phyloP scores from a whole-genome alignment of 2,113 vertebrate genomes.

The Crotalus horridus region DNA sequence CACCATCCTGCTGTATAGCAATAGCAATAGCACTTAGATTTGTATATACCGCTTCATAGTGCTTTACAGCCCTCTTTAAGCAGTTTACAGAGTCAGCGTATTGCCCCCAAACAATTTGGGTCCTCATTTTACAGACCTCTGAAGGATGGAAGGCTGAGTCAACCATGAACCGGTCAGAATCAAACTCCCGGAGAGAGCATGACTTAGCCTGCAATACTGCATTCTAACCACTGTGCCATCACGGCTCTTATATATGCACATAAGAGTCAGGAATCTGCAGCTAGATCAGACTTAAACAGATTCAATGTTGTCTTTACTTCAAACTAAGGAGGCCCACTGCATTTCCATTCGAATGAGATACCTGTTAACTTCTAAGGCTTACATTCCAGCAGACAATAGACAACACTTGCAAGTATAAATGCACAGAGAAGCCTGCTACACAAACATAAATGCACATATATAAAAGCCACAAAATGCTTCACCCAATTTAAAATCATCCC shows the following conservation, averaged over 20 bases:
- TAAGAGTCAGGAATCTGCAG: background rate
- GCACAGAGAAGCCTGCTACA: slow-evolving; percentile 43
- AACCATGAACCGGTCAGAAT: background rate
- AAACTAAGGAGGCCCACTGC: background rate
- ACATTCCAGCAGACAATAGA: background rate
- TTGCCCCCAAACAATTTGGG: background rate
- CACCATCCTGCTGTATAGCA: background rate
- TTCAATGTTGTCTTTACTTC: background rate
- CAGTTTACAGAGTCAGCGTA: background rate
- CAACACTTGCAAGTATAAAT: slow-evolving; percentile 27
- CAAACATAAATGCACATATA: slow-evolving; percentile 43
- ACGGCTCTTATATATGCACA: background rate
- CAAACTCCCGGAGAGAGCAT: background rate
- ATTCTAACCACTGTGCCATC: background rate
- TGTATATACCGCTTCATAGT: background rate
- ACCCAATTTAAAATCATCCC: background rate
- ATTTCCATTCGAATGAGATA: background rate
- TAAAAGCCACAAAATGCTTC: slow-evolving; percentile 9
- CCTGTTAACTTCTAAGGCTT: background rate
- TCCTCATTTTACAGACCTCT: background rate
- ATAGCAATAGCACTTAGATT: background rate
- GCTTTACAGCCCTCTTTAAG: background rate
- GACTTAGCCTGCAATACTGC: background rate
- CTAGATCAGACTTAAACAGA: background rate
- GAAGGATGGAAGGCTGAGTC: background rate